Conservation (phyloP, 2,797 vertebrate species). For the Tachyglossus aculeatus region DNA sequence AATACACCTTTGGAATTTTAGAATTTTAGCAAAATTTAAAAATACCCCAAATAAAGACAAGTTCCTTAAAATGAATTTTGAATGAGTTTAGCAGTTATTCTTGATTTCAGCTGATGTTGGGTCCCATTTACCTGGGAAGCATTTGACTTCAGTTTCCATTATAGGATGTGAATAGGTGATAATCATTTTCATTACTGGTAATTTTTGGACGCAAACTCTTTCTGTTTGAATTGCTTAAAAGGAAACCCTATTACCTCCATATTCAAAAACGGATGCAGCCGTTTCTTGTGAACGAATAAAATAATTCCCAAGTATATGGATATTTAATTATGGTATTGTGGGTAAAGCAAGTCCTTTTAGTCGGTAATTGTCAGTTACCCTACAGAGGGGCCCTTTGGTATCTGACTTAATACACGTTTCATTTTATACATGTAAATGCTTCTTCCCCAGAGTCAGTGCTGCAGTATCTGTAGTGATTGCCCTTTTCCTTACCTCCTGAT, state of each 20-base stretch:
- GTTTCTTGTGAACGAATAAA: slow-evolving; percentile 11
- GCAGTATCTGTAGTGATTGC: too few relatives aligned
- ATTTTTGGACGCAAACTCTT: slow-evolving; percentile 36
- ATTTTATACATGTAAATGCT: too few relatives aligned
- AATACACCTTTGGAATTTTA: slow-evolving; percentile 29
- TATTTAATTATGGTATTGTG: too few relatives aligned
- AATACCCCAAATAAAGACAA: background rate
- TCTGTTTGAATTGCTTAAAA: background rate
- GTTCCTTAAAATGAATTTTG: slow-evolving; percentile 22
- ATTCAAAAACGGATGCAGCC: background rate
- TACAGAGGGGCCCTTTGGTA: too few relatives aligned
- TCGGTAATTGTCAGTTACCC: too few relatives aligned
- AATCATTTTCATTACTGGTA: slow-evolving; percentile 16
- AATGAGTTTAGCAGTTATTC: slow-evolving; percentile 37
- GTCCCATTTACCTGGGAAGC: slow-evolving; percentile 37
- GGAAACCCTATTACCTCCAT: slow-evolving; percentile 1
- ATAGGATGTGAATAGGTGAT: slow-evolving; percentile 37
- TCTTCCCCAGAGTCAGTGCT: too few relatives aligned
- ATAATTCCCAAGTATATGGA: background rate
- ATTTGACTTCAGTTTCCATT: slow-evolving; percentile 20
- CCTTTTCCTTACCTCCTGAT: too few relatives aligned
- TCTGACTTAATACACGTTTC: too few relatives aligned
- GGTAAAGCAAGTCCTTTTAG: too few relatives aligned
- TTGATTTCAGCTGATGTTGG: slow-evolving; percentile 37
- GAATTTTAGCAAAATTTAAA: slow-evolving; percentile 3